Base-by-base conservation (phyloP, 2,888 invertebrate species). In the Patella ulyssiponensis region DNA sequence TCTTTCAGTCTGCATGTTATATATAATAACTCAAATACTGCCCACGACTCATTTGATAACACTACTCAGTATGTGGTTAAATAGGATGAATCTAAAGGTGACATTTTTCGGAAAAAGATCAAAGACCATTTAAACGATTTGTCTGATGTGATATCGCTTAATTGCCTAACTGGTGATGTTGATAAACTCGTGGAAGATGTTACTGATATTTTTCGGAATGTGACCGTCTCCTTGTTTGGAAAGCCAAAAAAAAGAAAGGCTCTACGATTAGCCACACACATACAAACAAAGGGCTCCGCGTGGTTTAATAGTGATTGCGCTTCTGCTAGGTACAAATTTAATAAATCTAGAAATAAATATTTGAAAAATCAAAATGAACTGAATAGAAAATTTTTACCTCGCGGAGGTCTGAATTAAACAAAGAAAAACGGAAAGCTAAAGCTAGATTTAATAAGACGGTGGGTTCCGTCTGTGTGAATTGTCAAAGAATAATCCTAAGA, bases 371-470 rank as follows among this genome's bases (percentile, higher is more conserved):
- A 27, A 27, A 27, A 27, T 27, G 27, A 27, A 27, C 27, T 27
- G 27, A 27, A 27, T 27, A 27, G 27, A 27, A 27, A 27, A 20
- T 20, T 64, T 64, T 64, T 64, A 20, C 58, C 58, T 58, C 11
- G 20, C 58, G 20, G 5, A 58, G 58, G 64, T 20, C 20, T 14
- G 64, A 64, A 20, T 64, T 64, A 11, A 20, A 9, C 23, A 64
- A 64, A 64, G 64, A 11, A 23, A 64, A 64, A 64, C 64, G 64
- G 12, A 64, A 64, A 20, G 64, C 64, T 11, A 64, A 64, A 64
- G n/a, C 2, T 64, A 64, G 5, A 64, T 64, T 64, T 20, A 23
- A 3, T 64, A 64, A 64, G 64, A 14, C n/a, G 23, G n/a, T 20
- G n/a, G 64, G 11, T 23, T 20, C 1, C 9, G 64, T 20, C n/a